A percentile compares a stretch with the other conserved stretches of the same genome.
Conservation (phyloP, 2,888 invertebrate species). For the Rhogogaster chlorosoma region DNA sequence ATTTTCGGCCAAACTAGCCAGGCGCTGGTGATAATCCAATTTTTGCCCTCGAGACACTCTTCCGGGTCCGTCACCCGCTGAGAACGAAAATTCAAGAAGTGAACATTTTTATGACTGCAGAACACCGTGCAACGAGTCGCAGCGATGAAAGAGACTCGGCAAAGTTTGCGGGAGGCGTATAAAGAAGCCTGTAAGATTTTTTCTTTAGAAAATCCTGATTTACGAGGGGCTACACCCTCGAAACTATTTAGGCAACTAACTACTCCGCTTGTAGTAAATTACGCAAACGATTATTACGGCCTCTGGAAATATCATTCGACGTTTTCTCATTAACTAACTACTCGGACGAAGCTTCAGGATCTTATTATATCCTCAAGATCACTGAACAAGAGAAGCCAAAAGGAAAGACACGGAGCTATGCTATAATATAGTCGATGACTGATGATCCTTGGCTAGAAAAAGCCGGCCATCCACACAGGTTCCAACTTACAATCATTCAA, state of each 20-base stretch:
- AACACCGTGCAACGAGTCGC: background rate
- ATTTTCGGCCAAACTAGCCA: background rate
- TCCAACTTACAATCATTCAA: background rate
- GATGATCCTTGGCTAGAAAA: conserved; percentile 40
- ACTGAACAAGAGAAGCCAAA: background rate
- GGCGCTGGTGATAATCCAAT: conserved; percentile 47
- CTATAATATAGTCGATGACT: conserved; percentile 18
- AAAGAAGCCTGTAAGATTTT: conserved; percentile 29
- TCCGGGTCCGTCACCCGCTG: conserved; percentile 46
- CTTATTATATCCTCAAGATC: background rate
- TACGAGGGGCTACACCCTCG: conserved; percentile 6
- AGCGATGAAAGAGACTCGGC: background rate
- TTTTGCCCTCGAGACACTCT: conserved; percentile 27
- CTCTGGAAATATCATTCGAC: background rate
- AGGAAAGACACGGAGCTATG: background rate
- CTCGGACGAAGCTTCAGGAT: background rate
- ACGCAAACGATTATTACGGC: conserved; percentile 42
- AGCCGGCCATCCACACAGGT: background rate
- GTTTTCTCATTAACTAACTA: background rate
- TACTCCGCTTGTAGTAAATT: conserved; percentile 26
- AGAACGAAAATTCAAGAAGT: background rate
- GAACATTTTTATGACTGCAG: conserved; percentile 24
- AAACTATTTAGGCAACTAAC: background rate
- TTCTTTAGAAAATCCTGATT: background rate
- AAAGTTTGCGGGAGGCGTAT: conserved; percentile 2